Evolutionary conservation across 2,888 invertebrate genomes (phyloP).

Genomic region (Chelonus formosanus): DNA sequence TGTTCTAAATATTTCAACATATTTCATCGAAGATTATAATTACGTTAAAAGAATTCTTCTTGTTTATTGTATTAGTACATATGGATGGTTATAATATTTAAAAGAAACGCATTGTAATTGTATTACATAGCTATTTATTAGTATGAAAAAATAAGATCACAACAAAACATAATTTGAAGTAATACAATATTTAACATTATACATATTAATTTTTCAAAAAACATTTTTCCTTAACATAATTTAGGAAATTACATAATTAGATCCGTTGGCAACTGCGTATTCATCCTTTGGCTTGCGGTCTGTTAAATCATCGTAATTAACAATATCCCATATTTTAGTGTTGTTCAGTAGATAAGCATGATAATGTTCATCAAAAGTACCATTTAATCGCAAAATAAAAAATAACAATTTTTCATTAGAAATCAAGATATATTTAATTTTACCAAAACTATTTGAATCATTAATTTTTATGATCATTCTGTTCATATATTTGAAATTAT

Average conservation of each 20-base stretch:
- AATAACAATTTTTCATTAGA: neutral
- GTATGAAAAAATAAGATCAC: no score
- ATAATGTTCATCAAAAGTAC: constrained; percentile 7
- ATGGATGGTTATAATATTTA: no score
- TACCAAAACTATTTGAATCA: neutral
- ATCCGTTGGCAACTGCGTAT: neutral
- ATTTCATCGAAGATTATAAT: no score
- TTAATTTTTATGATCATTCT: neutral
- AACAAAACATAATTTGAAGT: no score
- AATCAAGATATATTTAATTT: neutral
- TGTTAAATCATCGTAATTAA: neutral
- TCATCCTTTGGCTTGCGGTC: neutral
- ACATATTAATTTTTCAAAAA: no score
- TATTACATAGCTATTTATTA: no score
- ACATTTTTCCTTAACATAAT: neutral
- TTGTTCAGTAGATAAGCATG: neutral
- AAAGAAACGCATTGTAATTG: no score
- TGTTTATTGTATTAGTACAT: no score
- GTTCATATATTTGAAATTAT: neutral
- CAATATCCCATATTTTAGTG: neutral
- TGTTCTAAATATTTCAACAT: no score
- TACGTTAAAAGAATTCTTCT: no score
- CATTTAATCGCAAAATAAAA: neutral
- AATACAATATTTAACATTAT: no score
- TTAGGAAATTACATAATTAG: neutral